phyloP scores from a whole-genome alignment of 2,888 invertebrate genomes.

The Perithous albicinctus region DNA sequence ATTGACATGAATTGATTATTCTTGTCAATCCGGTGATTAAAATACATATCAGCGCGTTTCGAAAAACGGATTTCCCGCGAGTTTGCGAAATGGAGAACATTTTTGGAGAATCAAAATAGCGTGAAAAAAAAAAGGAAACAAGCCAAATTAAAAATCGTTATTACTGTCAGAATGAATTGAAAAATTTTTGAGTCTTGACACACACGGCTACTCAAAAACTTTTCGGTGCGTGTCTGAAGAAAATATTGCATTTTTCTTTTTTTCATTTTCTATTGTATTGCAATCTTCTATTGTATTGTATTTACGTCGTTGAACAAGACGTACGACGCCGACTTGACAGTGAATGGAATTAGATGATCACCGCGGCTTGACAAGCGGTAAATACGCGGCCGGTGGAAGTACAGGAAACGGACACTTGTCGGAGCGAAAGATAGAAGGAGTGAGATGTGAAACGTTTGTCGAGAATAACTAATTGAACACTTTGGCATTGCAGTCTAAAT shows the following conservation, averaged over 20 bases:
- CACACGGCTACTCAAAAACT: not conserved
- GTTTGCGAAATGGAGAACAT: slow-evolving; percentile 15
- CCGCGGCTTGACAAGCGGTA: slow-evolving; percentile 52
- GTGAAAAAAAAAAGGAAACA: not conserved
- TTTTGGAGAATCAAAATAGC: not conserved
- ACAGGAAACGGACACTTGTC: slow-evolving; percentile 80
- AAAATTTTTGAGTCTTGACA: not conserved
- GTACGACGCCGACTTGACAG: slow-evolving; percentile 28
- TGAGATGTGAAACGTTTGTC: slow-evolving; percentile 31
- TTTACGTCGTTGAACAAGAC: slow-evolving; percentile 45
- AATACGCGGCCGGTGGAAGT: slow-evolving; percentile 74
- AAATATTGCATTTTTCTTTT: slow-evolving; percentile 21
- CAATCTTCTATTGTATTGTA: slow-evolving; percentile 15
- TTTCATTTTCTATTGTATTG: slow-evolving; percentile 18
- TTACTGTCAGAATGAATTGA: not conserved
- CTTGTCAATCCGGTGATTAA: slow-evolving; percentile 68
- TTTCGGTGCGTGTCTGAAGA: slow-evolving; percentile 11
- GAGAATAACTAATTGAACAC: slow-evolving; percentile 1
- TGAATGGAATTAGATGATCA: slow-evolving; percentile 69
- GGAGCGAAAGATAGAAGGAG: slow-evolving; percentile 65
- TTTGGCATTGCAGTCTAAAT: slow-evolving; percentile 7
- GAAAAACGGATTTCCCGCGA: slow-evolving; percentile 25
- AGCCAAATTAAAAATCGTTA: slow-evolving; percentile 2
- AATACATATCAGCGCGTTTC: slow-evolving; percentile 76
- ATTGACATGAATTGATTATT: slow-evolving; percentile 14